A percentile compares a stretch with the other conserved stretches of the same genome.
Conservation (phyloP, 2,113 vertebrate genomes). For the Nothocercus nigrocapillus region DNA sequence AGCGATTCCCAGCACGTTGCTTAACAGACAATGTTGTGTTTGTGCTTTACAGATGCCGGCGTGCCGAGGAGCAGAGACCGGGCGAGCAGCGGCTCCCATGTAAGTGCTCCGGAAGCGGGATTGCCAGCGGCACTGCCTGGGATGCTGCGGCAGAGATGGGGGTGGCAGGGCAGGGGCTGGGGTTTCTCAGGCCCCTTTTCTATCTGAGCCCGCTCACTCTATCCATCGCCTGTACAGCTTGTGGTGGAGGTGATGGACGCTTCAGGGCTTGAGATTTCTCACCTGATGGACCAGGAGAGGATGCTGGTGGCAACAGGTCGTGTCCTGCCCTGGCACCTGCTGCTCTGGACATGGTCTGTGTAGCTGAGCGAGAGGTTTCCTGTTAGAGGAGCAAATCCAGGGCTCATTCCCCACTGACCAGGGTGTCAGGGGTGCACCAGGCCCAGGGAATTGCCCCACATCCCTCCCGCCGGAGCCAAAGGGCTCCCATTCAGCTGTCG, state of each 20-base stretch:
- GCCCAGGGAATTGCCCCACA: not conserved
- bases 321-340: not conserved
- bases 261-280: no score
- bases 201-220: no score
- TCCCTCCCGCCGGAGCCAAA: accelerated
- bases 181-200: not conserved
- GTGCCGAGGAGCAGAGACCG: not conserved
- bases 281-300: not conserved
- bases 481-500: not conserved
- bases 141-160: not conserved
- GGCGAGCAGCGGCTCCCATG: not conserved
- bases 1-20: accelerated
- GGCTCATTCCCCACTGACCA: accelerated
- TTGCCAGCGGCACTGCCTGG: no score
- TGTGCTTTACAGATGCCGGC: conserved; percentile 5
- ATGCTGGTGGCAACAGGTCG: no score
- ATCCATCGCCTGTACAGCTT: not conserved
- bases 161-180: not conserved
- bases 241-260: not conserved
- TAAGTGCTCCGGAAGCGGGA: not conserved
- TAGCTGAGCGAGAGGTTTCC: not conserved
- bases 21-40: accelerated
- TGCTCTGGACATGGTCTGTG: not conserved
- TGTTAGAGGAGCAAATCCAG: no score
- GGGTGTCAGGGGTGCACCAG: not conserved